Base-by-base conservation (phyloP, 2,113 vertebrate species). In the Leiothrix lutea region DNA sequence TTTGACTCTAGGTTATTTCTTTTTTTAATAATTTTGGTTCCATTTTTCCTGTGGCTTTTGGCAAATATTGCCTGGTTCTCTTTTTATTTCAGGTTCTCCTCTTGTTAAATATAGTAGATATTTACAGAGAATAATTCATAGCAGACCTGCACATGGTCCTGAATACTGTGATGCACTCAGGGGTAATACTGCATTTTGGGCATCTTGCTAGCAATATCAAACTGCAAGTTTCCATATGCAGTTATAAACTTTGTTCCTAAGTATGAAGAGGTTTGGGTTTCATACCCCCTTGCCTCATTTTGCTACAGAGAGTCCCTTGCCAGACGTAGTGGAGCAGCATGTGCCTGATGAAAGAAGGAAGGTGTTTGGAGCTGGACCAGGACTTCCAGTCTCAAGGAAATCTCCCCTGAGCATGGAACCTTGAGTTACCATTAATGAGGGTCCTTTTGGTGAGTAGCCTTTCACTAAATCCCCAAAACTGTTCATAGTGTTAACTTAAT, bases 111-210 rank as follows among this genome's bases (percentile, higher is more conserved):
- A 62, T 18, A 77, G 58, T 28, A 94, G 60, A 62, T 94, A 86
- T 78, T 90, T 88, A 92, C 40, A 86, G 87, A 92, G 93, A 94
- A 94, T 94, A 85, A 90, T 94, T 95, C 88, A 90, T 73, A 78
- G 77, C 40, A 67, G 85, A 82, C 45, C 51, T 65, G 38, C 3
- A 25, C 48, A 19, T 54, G 26, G 62, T 70, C 66, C 53, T 57
- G 84, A 92, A 80, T 89, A 61, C 65, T 45, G 44, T 38, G 38
- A 22, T 56, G 35, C 77, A 29, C 73, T 88, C 9, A 1, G 45
- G 70, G 69, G 23, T 86, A 85, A 82, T 71, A 47, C 38, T 77
- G 50, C 62, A 28, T 67, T 80, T 90, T 72, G 78, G 48, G 57
- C 57, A 40, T 60, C 90, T 82, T 48, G 62, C 65, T 94, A 56